Conservation (phyloP, 2,113 vertebrate genomes). For the Nannobrachium achirus region DNA sequence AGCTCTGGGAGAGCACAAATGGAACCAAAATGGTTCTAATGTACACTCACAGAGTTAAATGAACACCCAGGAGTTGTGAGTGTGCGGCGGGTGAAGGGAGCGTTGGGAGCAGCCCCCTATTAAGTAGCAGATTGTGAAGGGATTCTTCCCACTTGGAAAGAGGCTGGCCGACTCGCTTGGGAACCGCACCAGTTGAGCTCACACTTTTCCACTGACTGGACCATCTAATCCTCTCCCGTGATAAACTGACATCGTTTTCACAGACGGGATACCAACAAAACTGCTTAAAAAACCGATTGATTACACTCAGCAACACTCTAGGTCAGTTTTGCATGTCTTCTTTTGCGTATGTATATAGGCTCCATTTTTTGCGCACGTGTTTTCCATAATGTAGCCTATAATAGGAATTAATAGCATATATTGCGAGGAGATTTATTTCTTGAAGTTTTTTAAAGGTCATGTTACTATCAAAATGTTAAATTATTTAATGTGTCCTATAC, state of each 20-base stretch:
- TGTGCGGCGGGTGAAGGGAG: constrained; percentile 81
- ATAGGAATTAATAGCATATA: too few relatives aligned
- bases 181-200: constrained; percentile 51
- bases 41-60: too few relatives aligned
- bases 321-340: constrained; percentile 5
- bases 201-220: constrained; percentile 35
- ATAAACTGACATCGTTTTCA: constrained; percentile 4
- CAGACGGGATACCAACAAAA: constrained; percentile 11
- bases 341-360: too few relatives aligned
- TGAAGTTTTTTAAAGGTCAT: too few relatives aligned
- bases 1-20: too few relatives aligned
- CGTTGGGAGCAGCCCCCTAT: constrained; percentile 89
- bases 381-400: too few relatives aligned
- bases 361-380: too few relatives aligned
- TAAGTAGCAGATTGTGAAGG: constrained; percentile 89
- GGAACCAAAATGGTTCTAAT: too few relatives aligned
- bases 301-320: not conserved
- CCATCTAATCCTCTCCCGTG: constrained; percentile 30
- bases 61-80: constrained; percentile 54
- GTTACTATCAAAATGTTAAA: too few relatives aligned
- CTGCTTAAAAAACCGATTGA: too few relatives aligned
- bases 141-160: constrained; percentile 87
- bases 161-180: constrained; percentile 72
- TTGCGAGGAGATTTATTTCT: not conserved
- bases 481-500: too few relatives aligned